Conservation (phyloP, 1,140 invertebrate species). For the Brachionus angularis region DNA sequence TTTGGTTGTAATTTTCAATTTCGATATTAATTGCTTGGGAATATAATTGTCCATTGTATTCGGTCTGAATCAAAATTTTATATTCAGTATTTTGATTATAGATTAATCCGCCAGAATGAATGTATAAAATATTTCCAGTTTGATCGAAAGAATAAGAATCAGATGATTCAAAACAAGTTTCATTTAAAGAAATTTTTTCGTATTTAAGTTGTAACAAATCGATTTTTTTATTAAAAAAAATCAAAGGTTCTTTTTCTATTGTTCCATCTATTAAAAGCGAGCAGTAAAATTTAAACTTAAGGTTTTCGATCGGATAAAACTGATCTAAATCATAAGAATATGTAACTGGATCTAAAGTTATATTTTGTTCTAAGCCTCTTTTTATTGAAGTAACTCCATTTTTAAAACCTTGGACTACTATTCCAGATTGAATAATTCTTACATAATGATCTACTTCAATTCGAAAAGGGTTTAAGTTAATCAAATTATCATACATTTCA, state of each 20-base stretch:
- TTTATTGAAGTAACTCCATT: slow-evolving; percentile 25
- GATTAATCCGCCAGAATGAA: not conserved
- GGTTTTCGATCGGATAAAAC: not conserved
- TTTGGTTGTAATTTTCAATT: too few relatives aligned
- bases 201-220: not conserved
- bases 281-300: slow-evolving; percentile 36
- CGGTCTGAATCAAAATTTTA: not conserved
- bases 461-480: not conserved
- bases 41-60: not conserved
- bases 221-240: not conserved
- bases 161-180: slow-evolving; percentile 10
- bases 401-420: slow-evolving; percentile 12
- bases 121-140: not conserved
- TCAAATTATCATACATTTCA: not conserved
- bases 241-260: not conserved
- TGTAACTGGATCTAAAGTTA: slow-evolving; percentile 20
- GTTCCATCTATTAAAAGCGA: slow-evolving; percentile 15
- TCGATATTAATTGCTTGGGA: not conserved
- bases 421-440: slow-evolving; percentile 13
- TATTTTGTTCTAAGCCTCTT: slow-evolving; percentile 31
- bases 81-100: not conserved
- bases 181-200: not conserved
- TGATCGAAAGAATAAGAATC: not conserved
- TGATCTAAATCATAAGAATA: slow-evolving; percentile 28
- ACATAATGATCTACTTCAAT: slow-evolving; percentile 16